Percentiles rank a stretch among this genome's conserved stretches.
Evolutionary conservation across 2,888 invertebrate genomes (phyloP).

Genomic region (Chloromyia formosa): DNA sequence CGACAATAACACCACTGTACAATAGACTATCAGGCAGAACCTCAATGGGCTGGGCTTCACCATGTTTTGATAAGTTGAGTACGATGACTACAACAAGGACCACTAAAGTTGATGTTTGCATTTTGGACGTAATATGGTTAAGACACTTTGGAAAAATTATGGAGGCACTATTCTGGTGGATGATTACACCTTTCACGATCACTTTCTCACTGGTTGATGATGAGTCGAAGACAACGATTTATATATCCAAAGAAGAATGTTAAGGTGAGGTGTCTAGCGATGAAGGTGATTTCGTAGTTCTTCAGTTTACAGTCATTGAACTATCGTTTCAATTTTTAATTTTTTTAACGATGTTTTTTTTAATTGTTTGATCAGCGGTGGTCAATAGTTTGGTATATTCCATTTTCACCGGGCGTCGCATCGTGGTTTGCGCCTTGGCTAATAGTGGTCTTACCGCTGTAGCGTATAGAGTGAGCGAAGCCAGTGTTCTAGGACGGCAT

Average conservation of each 20-base stretch:
- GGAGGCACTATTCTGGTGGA: neutral
- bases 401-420: no score
- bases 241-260: neutral
- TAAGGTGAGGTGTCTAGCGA: neutral
- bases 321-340: no score
- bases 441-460: no score
- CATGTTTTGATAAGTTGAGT: neutral
- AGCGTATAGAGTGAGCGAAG: no score
- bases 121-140: neutral
- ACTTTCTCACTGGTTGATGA: neutral
- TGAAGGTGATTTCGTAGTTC: no score
- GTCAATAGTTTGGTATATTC: no score
- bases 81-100: neutral
- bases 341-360: no score
- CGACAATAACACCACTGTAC: conserved; percentile 48
- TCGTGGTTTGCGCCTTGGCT: no score
- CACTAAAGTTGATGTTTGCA: neutral
- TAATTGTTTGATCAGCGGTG: no score
- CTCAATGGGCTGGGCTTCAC: conserved; percentile 54
- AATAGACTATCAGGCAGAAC: conserved; percentile 57
- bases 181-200: neutral
- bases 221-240: neutral
- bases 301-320: no score
- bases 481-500: no score
- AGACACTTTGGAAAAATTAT: neutral